Evolutionary conservation across 2,888 invertebrate genomes (phyloP).

Genomic region (Limenitis camilla): DNA sequence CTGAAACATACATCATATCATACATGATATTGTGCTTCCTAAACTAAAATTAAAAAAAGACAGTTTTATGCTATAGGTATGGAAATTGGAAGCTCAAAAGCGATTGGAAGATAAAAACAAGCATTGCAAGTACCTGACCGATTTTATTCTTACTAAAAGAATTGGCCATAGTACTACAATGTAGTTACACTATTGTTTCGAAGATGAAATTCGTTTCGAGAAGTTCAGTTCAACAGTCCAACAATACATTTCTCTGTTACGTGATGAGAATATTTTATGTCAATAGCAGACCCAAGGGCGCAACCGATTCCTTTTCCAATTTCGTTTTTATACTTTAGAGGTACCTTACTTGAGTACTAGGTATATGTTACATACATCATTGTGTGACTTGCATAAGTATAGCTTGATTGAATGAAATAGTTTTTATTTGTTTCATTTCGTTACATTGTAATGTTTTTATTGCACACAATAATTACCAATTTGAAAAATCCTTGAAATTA

Average conservation of each 20-base stretch:
- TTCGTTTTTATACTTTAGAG: background rate
- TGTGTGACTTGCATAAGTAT: background rate
- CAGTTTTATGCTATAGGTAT: too few relatives aligned
- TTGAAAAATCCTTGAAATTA: too few relatives aligned
- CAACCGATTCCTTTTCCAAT: constrained; percentile 9
- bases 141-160: background rate
- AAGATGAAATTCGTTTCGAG: constrained; percentile 12
- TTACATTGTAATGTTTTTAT: too few relatives aligned
- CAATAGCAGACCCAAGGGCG: constrained; percentile 10
- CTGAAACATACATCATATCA: too few relatives aligned
- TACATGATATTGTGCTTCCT: too few relatives aligned
- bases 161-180: constrained; percentile 8
- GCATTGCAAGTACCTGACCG: too few relatives aligned
- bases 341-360: background rate
- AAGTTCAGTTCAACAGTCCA: constrained; percentile 4
- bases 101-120: too few relatives aligned
- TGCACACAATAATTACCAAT: too few relatives aligned
- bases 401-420: background rate
- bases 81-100: too few relatives aligned
- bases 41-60: too few relatives aligned
- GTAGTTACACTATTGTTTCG: constrained; percentile 11
- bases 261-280: constrained; percentile 17
- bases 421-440: too few relatives aligned
- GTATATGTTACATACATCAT: too few relatives aligned
- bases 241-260: constrained; percentile 12